phyloP scores from a whole-genome alignment of 2,888 invertebrate species.

The Phragmatobia fuliginosa region DNA sequence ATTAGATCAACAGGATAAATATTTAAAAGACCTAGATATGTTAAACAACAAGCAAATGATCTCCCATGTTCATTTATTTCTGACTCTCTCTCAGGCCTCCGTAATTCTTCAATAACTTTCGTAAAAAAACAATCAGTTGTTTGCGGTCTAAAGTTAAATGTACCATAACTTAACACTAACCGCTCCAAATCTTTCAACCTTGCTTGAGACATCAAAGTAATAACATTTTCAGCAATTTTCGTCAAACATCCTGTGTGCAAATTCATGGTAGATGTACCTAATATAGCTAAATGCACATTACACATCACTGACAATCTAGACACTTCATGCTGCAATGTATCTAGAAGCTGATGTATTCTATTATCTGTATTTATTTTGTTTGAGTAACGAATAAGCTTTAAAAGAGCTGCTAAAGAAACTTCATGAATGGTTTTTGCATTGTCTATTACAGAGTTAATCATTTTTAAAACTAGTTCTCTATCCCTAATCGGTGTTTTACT shows the following conservation, averaged over 20 bases:
- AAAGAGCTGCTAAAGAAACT: constrained; percentile 88
- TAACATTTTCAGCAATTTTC: constrained; percentile 83
- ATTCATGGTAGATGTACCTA: constrained; percentile 84
- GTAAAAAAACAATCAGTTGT: constrained; percentile 72
- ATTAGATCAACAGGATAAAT: constrained; percentile 88
- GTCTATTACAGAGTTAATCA: constrained; percentile 83
- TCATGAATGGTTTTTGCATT: constrained; percentile 87
- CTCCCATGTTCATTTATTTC: constrained; percentile 88
- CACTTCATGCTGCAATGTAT: constrained; percentile 84
- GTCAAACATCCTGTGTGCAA: constrained; percentile 71
- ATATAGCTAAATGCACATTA: constrained; percentile 89
- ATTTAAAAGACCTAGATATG: constrained; percentile 86
- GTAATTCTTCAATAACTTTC: constrained; percentile 81
- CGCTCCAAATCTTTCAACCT: constrained; percentile 93
- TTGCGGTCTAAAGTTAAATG: constrained; percentile 87
- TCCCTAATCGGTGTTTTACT: constrained; percentile 88
- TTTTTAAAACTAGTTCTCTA: constrained; percentile 75
- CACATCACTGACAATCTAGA: constrained; percentile 87
- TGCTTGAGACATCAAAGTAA: constrained; percentile 73
- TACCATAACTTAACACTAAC: constrained; percentile 87
- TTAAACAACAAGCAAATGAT: constrained; percentile 87
- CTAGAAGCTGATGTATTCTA: constrained; percentile 83
- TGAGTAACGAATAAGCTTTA: constrained; percentile 89
- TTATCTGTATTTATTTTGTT: constrained; percentile 73
- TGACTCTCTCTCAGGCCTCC: constrained; percentile 76